Evolutionary conservation across 2,888 invertebrate species (phyloP), one percentile per base, ranked within the genome.

Genomic region (Buathra laborator): DNA sequence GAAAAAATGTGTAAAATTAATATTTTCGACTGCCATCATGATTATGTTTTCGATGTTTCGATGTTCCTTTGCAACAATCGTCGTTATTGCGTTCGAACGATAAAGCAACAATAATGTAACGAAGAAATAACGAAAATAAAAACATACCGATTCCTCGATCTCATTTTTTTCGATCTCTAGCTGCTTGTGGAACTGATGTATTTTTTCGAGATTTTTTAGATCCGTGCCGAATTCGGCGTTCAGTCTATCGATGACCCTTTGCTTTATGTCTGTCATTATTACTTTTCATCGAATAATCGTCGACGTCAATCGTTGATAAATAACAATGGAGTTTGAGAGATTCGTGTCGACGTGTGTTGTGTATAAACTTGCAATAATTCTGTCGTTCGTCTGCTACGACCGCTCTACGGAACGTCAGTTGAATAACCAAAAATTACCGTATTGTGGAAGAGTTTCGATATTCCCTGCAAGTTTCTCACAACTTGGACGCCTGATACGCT

Each of bases 201-300:
- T 95, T 86, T 95, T 95, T 79, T 94, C 93, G 16, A 96, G 92
- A 87, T 95, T 95, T 77, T 94, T 94, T 76, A 95, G 93, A 90
- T 95, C 94, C 12, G 94, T 94, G 29, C 95, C 95, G 66, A 96
- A 94, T 90, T 95, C 94, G 44, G 93, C 91, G 87, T 96, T 95
- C 29, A 96, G 93, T 86, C 94, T 94, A 62, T 94, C 90, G 59
- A 95, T 94, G 24, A 96, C 94, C 86, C 91, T 93, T 89, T 93
- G 88, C 76, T 92, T 93, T 4, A 93, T 86, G 85, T 94, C 93
- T 90, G 91, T 92, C 81, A 85, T 86, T 24, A 9, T 56, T 67
- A 9, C 9, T 53, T 67, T 68, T 81, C 44, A 44, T 10, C 24
- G 14, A 43, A 43, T 19, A 37, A 6, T 76, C 10, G 51, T 37